Percentiles rank a stretch among this genome's conserved stretches.
Conservation (phyloP, 2,113 vertebrate genomes). For the Perca fluviatilis region DNA sequence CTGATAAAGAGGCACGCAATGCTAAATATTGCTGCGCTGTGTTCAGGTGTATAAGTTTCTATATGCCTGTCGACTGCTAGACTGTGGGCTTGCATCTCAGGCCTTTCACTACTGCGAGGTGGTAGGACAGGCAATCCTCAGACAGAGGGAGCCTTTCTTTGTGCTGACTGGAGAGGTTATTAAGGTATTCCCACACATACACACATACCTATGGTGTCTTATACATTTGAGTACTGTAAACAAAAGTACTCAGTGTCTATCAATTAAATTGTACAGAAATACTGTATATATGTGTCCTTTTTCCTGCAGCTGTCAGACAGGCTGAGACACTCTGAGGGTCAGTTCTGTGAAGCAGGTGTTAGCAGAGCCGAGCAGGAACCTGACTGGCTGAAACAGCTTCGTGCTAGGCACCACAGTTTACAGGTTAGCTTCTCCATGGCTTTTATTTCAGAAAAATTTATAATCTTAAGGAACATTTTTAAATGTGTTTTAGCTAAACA, state of each 20-base stretch:
- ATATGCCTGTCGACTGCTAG: slow-evolving; percentile 90
- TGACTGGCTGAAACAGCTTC: slow-evolving; percentile 87
- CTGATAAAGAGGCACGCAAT: background rate
- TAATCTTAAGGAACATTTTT: background rate
- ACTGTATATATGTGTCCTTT: background rate
- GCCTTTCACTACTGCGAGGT: slow-evolving; percentile 94
- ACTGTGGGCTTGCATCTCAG: slow-evolving; percentile 88
- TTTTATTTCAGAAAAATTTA: background rate
- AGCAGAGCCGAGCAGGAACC: slow-evolving; percentile 80
- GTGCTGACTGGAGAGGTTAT: slow-evolving; percentile 86
- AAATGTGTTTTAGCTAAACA: background rate
- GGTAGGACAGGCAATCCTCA: slow-evolving; percentile 79
- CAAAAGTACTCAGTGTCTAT: background rate
- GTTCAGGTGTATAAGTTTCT: slow-evolving; percentile 92
- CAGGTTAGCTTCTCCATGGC: slow-evolving; percentile 69
- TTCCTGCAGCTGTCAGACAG: slow-evolving; percentile 87
- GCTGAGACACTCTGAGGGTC: slow-evolving; percentile 87
- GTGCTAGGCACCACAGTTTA: slow-evolving; percentile 56
- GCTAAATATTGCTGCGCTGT: slow-evolving; percentile 29
- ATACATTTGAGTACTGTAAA: background rate
- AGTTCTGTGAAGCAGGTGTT: slow-evolving; percentile 79
- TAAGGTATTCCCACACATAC: slow-evolving; percentile 82
- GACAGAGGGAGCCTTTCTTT: slow-evolving; percentile 54
- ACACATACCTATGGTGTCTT: background rate
- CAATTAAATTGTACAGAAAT: background rate